phyloP scores from a whole-genome alignment of 2,888 invertebrate species.

The Chalcis sispes region DNA sequence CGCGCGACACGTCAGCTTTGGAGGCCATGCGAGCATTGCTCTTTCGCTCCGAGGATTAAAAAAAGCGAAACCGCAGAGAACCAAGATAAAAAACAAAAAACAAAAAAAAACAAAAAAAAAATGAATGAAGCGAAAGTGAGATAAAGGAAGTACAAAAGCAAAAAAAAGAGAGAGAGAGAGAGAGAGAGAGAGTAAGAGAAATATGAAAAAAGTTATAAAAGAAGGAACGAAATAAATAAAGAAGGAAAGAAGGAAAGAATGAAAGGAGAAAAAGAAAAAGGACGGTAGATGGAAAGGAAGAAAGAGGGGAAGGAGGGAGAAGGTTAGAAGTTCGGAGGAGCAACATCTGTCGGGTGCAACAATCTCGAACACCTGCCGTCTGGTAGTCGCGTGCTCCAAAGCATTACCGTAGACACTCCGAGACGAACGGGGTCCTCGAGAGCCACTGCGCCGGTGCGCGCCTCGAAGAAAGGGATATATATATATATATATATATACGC shows the following conservation, averaged over 20 bases:
- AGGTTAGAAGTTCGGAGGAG: conserved; percentile 62
- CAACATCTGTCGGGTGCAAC: conserved; percentile 74
- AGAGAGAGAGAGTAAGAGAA: conserved; percentile 30
- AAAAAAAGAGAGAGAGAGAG: conserved; percentile 20
- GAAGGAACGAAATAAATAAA: conserved; percentile 22
- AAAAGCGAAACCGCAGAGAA: neutral
- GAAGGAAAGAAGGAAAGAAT: conserved; percentile 42
- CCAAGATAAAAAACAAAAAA: neutral
- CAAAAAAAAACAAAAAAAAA: conserved; percentile 30
- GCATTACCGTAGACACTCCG: conserved; percentile 59
- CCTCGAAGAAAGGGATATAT: neutral
- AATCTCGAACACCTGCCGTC: conserved; percentile 74
- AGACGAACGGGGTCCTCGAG: too few relatives aligned
- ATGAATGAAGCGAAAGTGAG: neutral
- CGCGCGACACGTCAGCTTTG: too few relatives aligned
- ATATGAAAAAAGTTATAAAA: conserved; percentile 33
- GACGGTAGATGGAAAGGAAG: conserved; percentile 36
- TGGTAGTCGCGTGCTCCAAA: conserved; percentile 73
- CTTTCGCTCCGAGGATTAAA: too few relatives aligned
- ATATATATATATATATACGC: neutral
- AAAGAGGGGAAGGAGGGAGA: conserved; percentile 51
- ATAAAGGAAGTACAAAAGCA: conserved; percentile 25
- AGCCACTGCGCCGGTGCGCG: neutral
- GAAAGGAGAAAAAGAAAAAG: conserved; percentile 44
- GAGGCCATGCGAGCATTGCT: too few relatives aligned